Percentiles rank a stretch among this genome's conserved stretches.
Conservation (phyloP, 2,113 vertebrate genomes). For the Eidolon helvum region DNA sequence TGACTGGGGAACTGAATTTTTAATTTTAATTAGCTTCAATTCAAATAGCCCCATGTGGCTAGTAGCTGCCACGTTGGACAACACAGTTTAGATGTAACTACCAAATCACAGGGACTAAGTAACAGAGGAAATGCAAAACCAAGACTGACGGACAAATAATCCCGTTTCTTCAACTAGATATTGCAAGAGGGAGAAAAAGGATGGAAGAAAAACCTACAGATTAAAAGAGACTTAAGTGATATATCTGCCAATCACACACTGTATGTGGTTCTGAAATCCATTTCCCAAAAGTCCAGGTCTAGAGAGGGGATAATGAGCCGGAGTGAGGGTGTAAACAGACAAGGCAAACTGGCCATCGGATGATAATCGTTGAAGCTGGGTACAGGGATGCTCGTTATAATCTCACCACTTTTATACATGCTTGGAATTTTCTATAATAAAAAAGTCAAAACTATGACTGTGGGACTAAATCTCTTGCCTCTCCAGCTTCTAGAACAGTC, state of each 20-base stretch:
- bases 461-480: neutral
- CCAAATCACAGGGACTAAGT: neutral
- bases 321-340: neutral
- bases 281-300: neutral
- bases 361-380: rapidly evolving
- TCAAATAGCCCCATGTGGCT: neutral
- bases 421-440: neutral
- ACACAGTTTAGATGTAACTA: neutral
- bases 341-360: neutral
- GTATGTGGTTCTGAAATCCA: neutral
- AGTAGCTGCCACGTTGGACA: neutral
- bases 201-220: neutral
- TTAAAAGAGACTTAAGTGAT: neutral
- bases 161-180: neutral
- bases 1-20: neutral
- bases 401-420: neutral
- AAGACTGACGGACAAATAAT: neutral
- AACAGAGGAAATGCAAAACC: neutral
- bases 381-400: rapidly evolving
- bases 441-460: rapidly evolving
- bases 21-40: neutral
- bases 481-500: neutral
- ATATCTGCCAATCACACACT: no score
- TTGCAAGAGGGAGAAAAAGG: no score
- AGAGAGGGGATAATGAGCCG: rapidly evolving